These are phyloP conservation scores for Galaxea fascicularis DNA, from an alignment of 92 coral and sea anemone genomes.

Conservation along the genomic window DNA sequence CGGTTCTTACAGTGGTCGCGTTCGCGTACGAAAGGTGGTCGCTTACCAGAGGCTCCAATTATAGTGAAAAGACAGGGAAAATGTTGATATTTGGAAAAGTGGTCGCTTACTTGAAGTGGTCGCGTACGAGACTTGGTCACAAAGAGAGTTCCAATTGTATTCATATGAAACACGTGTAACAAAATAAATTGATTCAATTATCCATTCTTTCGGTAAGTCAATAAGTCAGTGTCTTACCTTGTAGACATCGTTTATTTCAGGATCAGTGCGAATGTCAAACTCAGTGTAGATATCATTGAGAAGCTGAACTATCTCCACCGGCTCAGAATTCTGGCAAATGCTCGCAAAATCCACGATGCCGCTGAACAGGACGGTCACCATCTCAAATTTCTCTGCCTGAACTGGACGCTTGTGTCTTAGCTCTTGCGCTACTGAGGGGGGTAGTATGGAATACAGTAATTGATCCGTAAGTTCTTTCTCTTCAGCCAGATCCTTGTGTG, in stretches of 20 bases:
- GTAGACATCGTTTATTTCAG: slow-evolving; percentile 87
- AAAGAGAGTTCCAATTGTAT: too few relatives aligned
- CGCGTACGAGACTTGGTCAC: too few relatives aligned
- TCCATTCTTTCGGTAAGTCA: too few relatives aligned
- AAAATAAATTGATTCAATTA: too few relatives aligned
- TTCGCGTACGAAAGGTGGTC: too few relatives aligned
- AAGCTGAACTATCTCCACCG: slow-evolving; percentile 87
- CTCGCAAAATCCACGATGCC: slow-evolving; percentile 86
- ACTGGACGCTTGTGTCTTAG: slow-evolving; percentile 89
- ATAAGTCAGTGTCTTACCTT: slow-evolving; percentile 61
- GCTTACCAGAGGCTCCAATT: too few relatives aligned
- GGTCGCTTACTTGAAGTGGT: too few relatives aligned
- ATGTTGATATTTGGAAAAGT: too few relatives aligned
- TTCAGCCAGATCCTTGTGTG: slow-evolving; percentile 87
- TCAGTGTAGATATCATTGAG: slow-evolving; percentile 84
- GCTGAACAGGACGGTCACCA: slow-evolving; percentile 88
- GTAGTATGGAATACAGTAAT: slow-evolving; percentile 83
- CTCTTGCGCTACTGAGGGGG: slow-evolving; percentile 90
- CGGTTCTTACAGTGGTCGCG: too few relatives aligned
- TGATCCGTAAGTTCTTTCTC: slow-evolving; percentile 91
- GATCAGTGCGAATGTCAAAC: slow-evolving; percentile 86
- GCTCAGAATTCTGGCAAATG: slow-evolving; percentile 81
- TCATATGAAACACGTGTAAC: too few relatives aligned
- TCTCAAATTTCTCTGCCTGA: slow-evolving; percentile 88
- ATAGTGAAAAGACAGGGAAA: too few relatives aligned